Evolutionary conservation across 1,140 invertebrate species (phyloP).

Genomic region (Penaeus vannamei): DNA sequence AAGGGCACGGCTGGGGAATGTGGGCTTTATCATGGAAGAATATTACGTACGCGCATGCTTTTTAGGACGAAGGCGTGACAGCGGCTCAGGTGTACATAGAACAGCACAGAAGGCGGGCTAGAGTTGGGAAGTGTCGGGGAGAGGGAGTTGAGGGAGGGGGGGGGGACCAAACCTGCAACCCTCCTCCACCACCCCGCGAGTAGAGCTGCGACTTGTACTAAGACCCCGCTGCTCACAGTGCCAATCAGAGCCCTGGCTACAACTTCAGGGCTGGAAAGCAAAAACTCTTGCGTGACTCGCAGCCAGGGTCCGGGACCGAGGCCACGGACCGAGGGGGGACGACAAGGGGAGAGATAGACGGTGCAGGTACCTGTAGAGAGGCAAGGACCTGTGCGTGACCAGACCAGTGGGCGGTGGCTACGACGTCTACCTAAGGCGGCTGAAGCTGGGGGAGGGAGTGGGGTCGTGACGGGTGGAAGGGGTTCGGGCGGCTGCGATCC

Average conservation of each 20-base stretch:
- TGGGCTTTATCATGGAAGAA: too few species aligned
- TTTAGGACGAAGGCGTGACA: too few species aligned
- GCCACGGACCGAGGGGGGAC: slow-evolving; percentile 11
- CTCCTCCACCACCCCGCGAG: too few species aligned
- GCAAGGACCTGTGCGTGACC: slow-evolving; percentile 40
- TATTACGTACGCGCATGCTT: too few species aligned
- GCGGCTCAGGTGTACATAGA: too few species aligned
- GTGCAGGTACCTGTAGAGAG: slow-evolving; percentile 23
- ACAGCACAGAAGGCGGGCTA: too few species aligned
- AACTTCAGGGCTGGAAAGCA: slow-evolving; percentile 8
- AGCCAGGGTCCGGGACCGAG: background rate
- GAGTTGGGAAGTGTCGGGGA: too few species aligned
- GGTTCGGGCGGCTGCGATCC: background rate
- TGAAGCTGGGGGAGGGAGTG: background rate
- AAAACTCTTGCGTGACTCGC: slow-evolving; percentile 17
- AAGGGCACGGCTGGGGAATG: too few species aligned
- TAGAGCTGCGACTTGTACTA: too few species aligned
- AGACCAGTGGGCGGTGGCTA: slow-evolving; percentile 38
- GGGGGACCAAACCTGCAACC: too few species aligned
- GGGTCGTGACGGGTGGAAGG: slow-evolving; percentile 30
- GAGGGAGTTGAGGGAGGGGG: too few species aligned
- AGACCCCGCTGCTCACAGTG: too few species aligned
- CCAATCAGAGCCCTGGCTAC: background rate
- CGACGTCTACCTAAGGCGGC: slow-evolving; percentile 28
- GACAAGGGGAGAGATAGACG: slow-evolving; percentile 26